Base-by-base conservation (phyloP, 2,113 vertebrate species). In the Emydura subglobosa region DNA sequence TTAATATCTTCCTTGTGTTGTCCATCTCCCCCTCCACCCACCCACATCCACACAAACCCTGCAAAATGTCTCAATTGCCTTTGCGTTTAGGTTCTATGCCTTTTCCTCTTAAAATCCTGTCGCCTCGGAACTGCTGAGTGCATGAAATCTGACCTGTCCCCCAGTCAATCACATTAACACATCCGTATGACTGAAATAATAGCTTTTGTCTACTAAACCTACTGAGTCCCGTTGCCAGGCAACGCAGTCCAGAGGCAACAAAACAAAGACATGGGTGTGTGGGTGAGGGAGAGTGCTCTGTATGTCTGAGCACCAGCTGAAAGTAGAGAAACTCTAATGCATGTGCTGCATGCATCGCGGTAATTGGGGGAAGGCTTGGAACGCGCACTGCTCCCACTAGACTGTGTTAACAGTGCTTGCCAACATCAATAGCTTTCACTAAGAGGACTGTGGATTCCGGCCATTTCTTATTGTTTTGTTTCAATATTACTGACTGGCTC, bases 141-240 rank as follows among this genome's bases (percentile, higher is more conserved):
- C 27, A 59, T 55, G 86, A 90, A 97, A 87, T 10, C 83, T 93
- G 96, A 97, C 94, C 90, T 90, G 90, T 72, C 86, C 96, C 83
- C 95, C 90, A 78, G 92, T 94, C 97, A 97, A 97, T 97, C 98
- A 97, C 93, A 92, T 98, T 97, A 98, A 95, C 95, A 93, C 97
- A 97, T 97, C 98, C 97, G 96, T 98, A 97, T 97, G 97, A 98
- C 96, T 97, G 97, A 97, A 98, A 97, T 96, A 95, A 97, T 97
- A 92, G 98, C 96, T 96, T 98, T 98, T 98, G 97, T 98, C 97
- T 98, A 94, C 95, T 96, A 96, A 96, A 98, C 98, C 97, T 97
- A 96, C 98, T 84, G 95, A 98, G 96, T 95, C 95, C 86, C 90
- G 98, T 98, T 98, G 98, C 98, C 98, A 98, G 92, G 98, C 98